These are phyloP conservation scores for Dysdera silvatica DNA, from an alignment of 1,140 invertebrate species.

Conservation along the genomic window DNA sequence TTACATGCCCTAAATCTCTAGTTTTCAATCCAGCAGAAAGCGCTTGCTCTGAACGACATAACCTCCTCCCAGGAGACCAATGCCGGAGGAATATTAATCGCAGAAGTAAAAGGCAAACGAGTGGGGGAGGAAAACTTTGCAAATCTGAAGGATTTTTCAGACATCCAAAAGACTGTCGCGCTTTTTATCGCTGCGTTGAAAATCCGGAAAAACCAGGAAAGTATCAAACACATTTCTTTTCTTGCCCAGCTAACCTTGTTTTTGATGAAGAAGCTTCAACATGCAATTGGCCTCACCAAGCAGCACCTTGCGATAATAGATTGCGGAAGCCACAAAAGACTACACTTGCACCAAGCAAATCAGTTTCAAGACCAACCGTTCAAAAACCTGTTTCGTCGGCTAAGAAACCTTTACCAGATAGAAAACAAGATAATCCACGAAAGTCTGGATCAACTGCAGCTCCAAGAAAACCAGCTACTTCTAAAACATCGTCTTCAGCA, in stretches of 20 bases:
- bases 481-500: not conserved
- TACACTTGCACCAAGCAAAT: not conserved
- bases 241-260: constrained; percentile 46
- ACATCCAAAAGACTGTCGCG: constrained; percentile 32
- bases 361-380: not conserved
- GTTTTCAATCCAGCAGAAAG: constrained; percentile 40
- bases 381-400: not conserved
- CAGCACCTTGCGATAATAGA: constrained; percentile 16
- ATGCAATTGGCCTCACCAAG: constrained; percentile 26
- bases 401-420: not conserved
- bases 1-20: constrained; percentile 52
- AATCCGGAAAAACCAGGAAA: constrained; percentile 42
- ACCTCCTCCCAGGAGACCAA: not conserved
- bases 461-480: too few species aligned
- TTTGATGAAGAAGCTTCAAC: constrained; percentile 30
- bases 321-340: not conserved
- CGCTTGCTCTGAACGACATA: too few species aligned
- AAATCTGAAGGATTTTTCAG: constrained; percentile 31
- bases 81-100: not conserved
- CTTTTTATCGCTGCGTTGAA: constrained; percentile 38
- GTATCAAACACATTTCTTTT: constrained; percentile 48
- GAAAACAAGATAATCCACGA: too few species aligned
- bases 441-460: too few species aligned
- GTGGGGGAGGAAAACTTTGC: constrained; percentile 1
- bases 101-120: constrained; percentile 15